These are phyloP conservation scores for Mimas tiliae DNA, from an alignment of 2,888 invertebrate species.

Conservation along the genomic window DNA sequence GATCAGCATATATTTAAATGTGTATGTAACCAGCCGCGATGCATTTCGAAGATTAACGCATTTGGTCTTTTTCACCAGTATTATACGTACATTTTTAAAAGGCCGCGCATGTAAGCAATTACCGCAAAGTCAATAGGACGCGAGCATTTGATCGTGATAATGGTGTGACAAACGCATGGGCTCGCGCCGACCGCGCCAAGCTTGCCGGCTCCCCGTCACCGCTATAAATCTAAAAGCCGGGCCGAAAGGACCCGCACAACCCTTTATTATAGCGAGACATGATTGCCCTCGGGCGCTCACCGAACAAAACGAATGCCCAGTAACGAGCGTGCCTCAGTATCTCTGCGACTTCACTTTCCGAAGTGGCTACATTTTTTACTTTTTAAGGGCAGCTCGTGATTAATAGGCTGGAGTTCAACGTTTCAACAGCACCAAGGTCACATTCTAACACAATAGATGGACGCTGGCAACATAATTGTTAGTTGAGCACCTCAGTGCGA, in stretches of 20 bases:
- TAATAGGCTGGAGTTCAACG: conserved; percentile 55
- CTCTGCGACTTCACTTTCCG: conserved; percentile 64
- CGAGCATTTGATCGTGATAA: conserved; percentile 62
- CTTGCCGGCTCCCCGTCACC: conserved; percentile 56
- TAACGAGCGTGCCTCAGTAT: conserved; percentile 65
- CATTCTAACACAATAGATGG: conserved; percentile 52
- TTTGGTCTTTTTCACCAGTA: conserved; percentile 46
- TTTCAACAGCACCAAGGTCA: conserved; percentile 53
- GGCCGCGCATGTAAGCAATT: conserved; percentile 59
- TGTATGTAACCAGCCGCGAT: conserved; percentile 69
- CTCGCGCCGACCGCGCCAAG: conserved; percentile 51
- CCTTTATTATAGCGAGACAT: conserved; percentile 82
- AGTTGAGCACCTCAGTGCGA: conserved; percentile 41
- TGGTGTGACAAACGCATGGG: conserved; percentile 75
- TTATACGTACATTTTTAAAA: conserved; percentile 28
- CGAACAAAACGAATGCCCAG: conserved; percentile 75
- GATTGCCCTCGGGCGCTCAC: conserved; percentile 79
- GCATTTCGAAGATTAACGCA: conserved; percentile 63
- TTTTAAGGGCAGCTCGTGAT: conserved; percentile 47
- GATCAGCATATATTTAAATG: conserved; percentile 75
- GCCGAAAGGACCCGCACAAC: conserved; percentile 74
- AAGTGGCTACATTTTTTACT: conserved; percentile 55
- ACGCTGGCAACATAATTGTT: conserved; percentile 56
- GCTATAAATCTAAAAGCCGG: conserved; percentile 74
- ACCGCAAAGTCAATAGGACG: conserved; percentile 48